Percentiles rank a stretch among this genome's conserved stretches.
phyloP scores from a whole-genome alignment of 2,888 invertebrate genomes.

The Noctua janthina region DNA sequence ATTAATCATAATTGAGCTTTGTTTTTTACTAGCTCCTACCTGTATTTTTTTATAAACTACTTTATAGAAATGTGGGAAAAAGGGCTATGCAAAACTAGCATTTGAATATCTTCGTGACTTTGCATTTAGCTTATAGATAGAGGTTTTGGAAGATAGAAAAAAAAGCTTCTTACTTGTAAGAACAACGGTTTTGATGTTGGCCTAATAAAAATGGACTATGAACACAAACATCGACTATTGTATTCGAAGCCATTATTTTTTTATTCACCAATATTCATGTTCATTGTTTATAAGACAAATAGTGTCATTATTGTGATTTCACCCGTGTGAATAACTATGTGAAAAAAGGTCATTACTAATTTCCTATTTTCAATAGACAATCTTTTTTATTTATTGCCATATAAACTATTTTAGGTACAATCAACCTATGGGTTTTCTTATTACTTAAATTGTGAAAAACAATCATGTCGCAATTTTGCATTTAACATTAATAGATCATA shows the following conservation, averaged over 20 bases:
- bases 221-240: slow-evolving; percentile 17
- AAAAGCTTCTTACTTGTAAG: background rate
- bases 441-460: too few species aligned
- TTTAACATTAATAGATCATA: too few species aligned
- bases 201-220: background rate
- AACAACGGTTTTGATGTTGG: too few species aligned
- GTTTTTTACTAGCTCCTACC: background rate
- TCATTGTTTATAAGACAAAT: slow-evolving; percentile 20
- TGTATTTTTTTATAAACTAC: background rate
- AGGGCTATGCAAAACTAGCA: too few species aligned
- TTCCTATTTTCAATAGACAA: background rate
- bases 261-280: background rate
- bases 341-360: slow-evolving; percentile 18
- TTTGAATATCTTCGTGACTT: background rate
- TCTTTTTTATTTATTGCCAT: background rate
- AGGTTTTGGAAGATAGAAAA: too few species aligned
- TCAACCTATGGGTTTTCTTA: background rate
- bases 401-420: background rate
- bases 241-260: slow-evolving; percentile 22
- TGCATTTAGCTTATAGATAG: too few species aligned
- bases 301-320: slow-evolving; percentile 23
- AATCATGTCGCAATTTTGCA: background rate
- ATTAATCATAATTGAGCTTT: background rate
- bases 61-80: background rate
- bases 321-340: slow-evolving; percentile 17